These are phyloP conservation scores for Caenorhabditis virilis DNA, from an alignment of 2,888 invertebrate genomes.

Conservation along the genomic window DNA sequence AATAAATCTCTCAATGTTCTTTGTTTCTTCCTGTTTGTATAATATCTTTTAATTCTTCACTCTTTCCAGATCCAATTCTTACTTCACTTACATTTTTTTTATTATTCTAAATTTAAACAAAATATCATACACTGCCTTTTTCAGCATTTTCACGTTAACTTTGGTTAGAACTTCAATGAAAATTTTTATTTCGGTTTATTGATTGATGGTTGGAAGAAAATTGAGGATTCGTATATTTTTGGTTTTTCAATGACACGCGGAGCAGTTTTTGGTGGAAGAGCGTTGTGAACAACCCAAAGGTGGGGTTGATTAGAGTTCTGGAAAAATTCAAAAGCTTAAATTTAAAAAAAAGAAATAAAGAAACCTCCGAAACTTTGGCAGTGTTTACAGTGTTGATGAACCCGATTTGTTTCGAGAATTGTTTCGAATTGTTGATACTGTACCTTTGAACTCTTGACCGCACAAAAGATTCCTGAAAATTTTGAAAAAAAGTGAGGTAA, in stretches of 20 bases:
- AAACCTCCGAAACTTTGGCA: constrained; percentile 10
- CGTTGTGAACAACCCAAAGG: constrained; percentile 32
- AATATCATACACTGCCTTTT: too few relatives aligned
- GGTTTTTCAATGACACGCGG: too few relatives aligned
- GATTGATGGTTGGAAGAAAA: too few relatives aligned
- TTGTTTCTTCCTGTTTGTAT: constrained; percentile 24
- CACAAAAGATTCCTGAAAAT: constrained; percentile 29
- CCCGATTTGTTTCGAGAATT: constrained; percentile 30
- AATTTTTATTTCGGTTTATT: too few relatives aligned
- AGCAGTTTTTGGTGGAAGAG: constrained; percentile 3
- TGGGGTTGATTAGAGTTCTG: constrained; percentile 22
- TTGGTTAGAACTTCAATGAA: too few relatives aligned
- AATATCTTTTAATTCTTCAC: constrained; percentile 21
- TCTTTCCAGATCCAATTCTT: too few relatives aligned
- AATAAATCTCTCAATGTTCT: constrained; percentile 21
- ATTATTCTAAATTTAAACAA: too few relatives aligned
- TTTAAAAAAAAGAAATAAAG: too few relatives aligned
- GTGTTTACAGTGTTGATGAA: constrained; percentile 30
- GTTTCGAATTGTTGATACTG: constrained; percentile 17
- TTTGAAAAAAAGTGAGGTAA: too few relatives aligned
- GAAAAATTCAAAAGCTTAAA: not conserved
- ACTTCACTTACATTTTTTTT: too few relatives aligned
- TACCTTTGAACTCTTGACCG: constrained; percentile 27
- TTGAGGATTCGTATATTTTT: too few relatives aligned
- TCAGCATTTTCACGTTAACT: too few relatives aligned